These are phyloP conservation scores for Leptinotarsa rubiginosa DNA, from an alignment of 2,888 invertebrate genomes.

Conservation along the genomic window DNA sequence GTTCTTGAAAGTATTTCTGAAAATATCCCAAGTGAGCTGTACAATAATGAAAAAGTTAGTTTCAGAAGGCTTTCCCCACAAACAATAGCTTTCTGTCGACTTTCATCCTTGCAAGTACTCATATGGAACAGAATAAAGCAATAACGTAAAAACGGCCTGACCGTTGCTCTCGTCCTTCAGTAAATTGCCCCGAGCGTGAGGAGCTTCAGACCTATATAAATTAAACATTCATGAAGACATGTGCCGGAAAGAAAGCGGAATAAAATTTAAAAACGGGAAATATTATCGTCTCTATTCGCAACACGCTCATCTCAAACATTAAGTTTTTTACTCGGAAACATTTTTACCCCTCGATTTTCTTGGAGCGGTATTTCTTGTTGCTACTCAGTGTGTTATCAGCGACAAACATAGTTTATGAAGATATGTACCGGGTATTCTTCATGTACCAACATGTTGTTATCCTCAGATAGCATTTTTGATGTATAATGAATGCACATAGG, in stretches of 20 bases:
- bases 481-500: too few relatives aligned
- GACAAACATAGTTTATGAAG: background rate
- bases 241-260: constrained; percentile 40
- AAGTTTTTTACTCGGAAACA: constrained; percentile 24
- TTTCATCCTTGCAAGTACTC: background rate
- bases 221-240: constrained; percentile 41
- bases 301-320: constrained; percentile 31
- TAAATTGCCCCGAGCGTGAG: constrained; percentile 38
- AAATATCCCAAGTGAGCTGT: too few relatives aligned
- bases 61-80: background rate
- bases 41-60: background rate
- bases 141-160: constrained; percentile 36
- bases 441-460: too few relatives aligned
- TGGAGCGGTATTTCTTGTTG: background rate
- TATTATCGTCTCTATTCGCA: constrained; percentile 36
- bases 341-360: constrained; percentile 1
- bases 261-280: constrained; percentile 44
- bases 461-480: too few relatives aligned
- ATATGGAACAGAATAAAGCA: constrained; percentile 18
- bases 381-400: background rate
- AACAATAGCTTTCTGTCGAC: background rate
- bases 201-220: constrained; percentile 37
- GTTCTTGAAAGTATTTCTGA: too few relatives aligned
- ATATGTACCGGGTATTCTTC: background rate
- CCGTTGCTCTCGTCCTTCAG: constrained; percentile 30